phyloP scores from a whole-genome alignment of 2,113 vertebrate genomes.

The Corynorhinus townsendii region DNA sequence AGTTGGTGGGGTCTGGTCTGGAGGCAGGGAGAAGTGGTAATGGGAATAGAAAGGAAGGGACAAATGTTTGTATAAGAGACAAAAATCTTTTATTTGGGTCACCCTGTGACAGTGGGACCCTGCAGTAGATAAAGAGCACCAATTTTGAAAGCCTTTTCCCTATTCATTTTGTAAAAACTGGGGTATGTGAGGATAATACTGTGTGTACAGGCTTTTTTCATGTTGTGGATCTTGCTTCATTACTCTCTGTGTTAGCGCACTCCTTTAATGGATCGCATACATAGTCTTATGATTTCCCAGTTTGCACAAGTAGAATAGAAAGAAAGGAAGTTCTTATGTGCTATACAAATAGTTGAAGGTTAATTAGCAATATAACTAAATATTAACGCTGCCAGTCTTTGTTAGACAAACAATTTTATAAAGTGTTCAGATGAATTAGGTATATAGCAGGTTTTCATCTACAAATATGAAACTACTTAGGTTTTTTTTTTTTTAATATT shows the following conservation, averaged over 20 bases:
- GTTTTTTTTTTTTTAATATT: not conserved
- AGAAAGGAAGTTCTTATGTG: constrained; percentile 77
- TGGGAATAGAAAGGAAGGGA: not conserved
- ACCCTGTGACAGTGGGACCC: not conserved
- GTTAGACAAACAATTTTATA: constrained; percentile 75
- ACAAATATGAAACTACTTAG: not conserved
- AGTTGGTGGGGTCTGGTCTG: not conserved
- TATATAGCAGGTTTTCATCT: not conserved
- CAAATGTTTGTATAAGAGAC: not conserved
- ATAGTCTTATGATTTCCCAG: not conserved
- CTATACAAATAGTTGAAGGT: constrained; percentile 79
- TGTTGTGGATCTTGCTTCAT: not conserved
- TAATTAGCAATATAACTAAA: constrained; percentile 83
- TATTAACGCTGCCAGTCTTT: constrained; percentile 84
- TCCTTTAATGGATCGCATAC: not conserved
- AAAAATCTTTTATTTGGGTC: not conserved
- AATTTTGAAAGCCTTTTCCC: not conserved
- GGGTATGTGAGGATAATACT: not conserved
- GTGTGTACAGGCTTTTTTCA: not conserved
- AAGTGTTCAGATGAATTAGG: not conserved
- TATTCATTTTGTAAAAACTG: not conserved
- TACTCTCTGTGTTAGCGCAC: not conserved
- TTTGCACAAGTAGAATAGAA: not conserved
- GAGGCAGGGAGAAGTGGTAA: not conserved
- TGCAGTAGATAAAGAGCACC: not conserved